Conservation (phyloP, 2,797 vertebrate species). For the Tenualosa ilisha region DNA sequence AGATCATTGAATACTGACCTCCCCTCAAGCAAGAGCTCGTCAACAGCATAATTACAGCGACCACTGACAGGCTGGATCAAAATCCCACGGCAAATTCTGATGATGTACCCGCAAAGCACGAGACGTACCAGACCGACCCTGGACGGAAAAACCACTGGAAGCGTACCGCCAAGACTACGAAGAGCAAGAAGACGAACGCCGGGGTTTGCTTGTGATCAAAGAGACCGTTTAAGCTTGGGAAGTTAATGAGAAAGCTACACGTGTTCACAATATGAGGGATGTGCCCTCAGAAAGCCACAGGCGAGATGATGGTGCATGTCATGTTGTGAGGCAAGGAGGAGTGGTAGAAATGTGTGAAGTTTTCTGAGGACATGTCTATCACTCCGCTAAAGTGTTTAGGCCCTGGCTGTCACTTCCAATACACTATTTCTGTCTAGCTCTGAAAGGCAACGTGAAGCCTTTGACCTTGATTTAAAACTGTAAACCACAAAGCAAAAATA, state of each 20-base stretch:
- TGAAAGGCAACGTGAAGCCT: neutral
- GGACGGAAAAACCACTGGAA: neutral
- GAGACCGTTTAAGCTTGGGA: neutral
- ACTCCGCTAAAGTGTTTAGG: neutral
- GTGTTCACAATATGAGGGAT: slow-evolving; percentile 1
- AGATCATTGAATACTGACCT: too few relatives aligned
- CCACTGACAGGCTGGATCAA: neutral
- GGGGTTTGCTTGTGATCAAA: neutral
- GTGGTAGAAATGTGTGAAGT: neutral
- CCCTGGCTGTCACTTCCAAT: neutral
- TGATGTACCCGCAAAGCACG: neutral
- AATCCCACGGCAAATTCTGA: neutral
- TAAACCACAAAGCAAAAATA: neutral
- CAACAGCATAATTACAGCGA: neutral
- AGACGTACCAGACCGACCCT: neutral
- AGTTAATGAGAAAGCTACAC: slow-evolving; percentile 11
- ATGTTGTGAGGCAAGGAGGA: neutral
- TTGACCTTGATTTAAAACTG: neutral
- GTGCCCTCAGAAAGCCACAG: neutral
- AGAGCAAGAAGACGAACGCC: neutral
- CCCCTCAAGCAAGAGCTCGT: neutral
- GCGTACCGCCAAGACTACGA: neutral
- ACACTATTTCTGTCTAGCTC: neutral
- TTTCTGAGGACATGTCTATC: neutral
- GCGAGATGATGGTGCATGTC: neutral